phyloP scores from a whole-genome alignment of 2,113 vertebrate genomes.

The Vanacampus margaritifer region DNA sequence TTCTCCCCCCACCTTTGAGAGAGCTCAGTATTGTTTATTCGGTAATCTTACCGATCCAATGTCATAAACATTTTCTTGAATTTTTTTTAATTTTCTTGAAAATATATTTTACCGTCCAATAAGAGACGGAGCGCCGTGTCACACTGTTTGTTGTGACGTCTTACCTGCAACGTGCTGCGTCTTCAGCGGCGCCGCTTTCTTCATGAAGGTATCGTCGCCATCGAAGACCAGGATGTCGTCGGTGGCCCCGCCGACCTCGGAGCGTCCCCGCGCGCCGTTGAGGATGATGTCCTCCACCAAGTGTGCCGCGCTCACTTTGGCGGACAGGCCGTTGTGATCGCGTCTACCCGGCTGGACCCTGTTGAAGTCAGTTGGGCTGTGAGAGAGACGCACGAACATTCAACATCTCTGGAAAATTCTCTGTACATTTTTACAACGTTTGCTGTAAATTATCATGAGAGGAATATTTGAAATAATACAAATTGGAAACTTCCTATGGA shows the following conservation, averaged over 20 bases:
- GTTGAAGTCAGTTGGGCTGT: conserved; percentile 76
- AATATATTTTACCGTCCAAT: too few species aligned
- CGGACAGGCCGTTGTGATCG: conserved; percentile 81
- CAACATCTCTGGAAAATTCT: too few species aligned
- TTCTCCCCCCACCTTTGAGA: too few species aligned
- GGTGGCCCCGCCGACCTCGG: conserved; percentile 62
- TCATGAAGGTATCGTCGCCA: conserved; percentile 86
- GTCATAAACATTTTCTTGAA: too few species aligned
- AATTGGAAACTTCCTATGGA: too few species aligned
- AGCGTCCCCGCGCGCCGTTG: conserved; percentile 68
- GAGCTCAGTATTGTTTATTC: too few species aligned
- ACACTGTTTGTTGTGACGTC: background rate
- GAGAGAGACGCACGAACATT: background rate
- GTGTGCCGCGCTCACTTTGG: conserved; percentile 69
- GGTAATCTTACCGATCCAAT: too few species aligned
- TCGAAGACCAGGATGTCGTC: conserved; percentile 84
- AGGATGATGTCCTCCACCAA: conserved; percentile 71
- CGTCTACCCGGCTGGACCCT: conserved; percentile 81
- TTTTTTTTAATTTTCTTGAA: too few species aligned
- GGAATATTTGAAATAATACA: too few species aligned
- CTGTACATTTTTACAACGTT: too few species aligned
- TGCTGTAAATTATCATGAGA: too few species aligned
- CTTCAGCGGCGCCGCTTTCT: conserved; percentile 81
- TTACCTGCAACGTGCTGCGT: conserved; percentile 91
- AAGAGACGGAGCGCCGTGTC: too few species aligned